Conservation (phyloP, 1,140 invertebrate species). For the Cyrtorhinus lividipennis region DNA sequence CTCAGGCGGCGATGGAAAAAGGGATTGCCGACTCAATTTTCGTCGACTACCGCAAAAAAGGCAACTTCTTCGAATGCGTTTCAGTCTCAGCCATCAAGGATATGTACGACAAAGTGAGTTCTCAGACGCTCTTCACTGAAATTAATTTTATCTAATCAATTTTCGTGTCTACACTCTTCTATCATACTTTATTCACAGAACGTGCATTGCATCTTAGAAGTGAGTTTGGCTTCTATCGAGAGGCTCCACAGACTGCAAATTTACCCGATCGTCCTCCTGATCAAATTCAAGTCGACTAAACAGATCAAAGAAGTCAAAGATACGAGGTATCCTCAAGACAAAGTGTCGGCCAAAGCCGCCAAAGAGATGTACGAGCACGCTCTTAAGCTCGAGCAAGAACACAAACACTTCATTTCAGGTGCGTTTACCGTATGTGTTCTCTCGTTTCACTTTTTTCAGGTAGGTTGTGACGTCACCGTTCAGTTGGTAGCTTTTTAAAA, state of each 20-base stretch:
- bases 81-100: constrained; percentile 70
- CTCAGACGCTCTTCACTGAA: neutral
- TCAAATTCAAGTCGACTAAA: constrained; percentile 91
- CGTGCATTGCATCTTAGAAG: constrained; percentile 81
- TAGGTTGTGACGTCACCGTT: no score
- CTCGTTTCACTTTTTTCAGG: no score
- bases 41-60: constrained; percentile 71
- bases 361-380: constrained; percentile 94
- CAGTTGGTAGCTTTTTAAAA: no score
- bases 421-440: no score
- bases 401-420: constrained; percentile 82
- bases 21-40: constrained; percentile 59
- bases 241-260: constrained; percentile 80
- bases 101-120: constrained; percentile 60
- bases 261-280: constrained; percentile 85
- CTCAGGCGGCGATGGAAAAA: constrained; percentile 58
- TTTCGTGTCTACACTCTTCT: no score
- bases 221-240: constrained; percentile 76
- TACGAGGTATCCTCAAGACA: constrained; percentile 70
- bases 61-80: constrained; percentile 73
- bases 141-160: no score
- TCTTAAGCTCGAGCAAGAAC: constrained; percentile 79
- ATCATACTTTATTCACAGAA: constrained; percentile 45
- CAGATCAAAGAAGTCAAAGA: constrained; percentile 90
- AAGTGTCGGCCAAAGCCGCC: constrained; percentile 83